Base-by-base conservation (phyloP, 2,797 vertebrate species). In the Lagocephalus sceleratus region DNA sequence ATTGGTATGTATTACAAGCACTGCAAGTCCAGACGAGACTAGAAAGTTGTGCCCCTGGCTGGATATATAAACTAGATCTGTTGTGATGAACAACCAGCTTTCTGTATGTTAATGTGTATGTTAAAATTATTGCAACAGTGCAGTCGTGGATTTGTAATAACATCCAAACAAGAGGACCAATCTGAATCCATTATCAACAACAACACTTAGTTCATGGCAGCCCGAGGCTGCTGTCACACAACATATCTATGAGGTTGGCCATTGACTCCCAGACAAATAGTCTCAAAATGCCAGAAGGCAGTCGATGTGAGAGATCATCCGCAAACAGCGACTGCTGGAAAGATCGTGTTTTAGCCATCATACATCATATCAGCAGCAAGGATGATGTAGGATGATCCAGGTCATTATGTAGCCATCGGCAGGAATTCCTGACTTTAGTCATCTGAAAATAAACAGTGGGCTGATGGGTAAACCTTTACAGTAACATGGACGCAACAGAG, bases 281-380 rank as follows among this genome's bases (percentile, higher is more conserved):
- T 51, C 29, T 64, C 42, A 47, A 63, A 63, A 60, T 25, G 29
- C 65, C 49, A 60, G 3, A 6, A 40, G 52, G 26, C 38, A 44
- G 46, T 35, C 32, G 35, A 20, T 57, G 23, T 19, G 26, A 6
- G n/a, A 62, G 20, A 1, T 17, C 41, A 41, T n/a, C 40, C 29
- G 20, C 26, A 35, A 9, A 7, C 23, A 25, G 23, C 23, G 7
- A 25, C 23, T 25, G 23, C 7, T 25, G 23, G 23, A 47, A 21
- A 47, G 17, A 48, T 26, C 29, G 25, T n/a, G 8, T 8, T 20
- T 38, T 5, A 21, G 2, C 11, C 12, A 57, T 54, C 32, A 43
- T 6, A 2, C 8, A 2, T 29, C 29, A 29, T n/a, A 51, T 47
- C 12, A 57, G 39, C 20, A 11, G 15, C 17, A 19, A 50, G 32